Evolutionary conservation across 1,140 invertebrate genomes (phyloP).

Genomic region (Propsilocerus akamusi): DNA sequence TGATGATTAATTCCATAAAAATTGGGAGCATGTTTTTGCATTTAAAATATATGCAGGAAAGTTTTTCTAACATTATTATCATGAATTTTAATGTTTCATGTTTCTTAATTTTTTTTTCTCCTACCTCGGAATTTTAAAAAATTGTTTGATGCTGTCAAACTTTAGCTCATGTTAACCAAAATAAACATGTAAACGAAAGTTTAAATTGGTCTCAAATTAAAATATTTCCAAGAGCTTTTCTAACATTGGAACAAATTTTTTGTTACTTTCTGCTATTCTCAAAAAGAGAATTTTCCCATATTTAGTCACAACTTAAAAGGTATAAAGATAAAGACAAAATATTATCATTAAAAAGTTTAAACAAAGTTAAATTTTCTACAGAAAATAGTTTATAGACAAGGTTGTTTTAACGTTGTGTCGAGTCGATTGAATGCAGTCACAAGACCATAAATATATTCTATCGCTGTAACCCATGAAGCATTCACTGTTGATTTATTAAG

Average conservation of each 20-base stretch:
- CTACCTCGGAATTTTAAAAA: not conserved
- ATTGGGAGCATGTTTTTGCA: slow-evolving; percentile 1
- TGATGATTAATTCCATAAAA: not conserved
- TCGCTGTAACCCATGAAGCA: not conserved
- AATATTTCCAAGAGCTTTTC: no score
- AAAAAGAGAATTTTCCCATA: no score
- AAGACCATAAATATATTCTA: not conserved
- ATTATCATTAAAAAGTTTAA: not conserved
- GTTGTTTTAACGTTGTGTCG: not conserved
- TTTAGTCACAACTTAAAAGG: no score
- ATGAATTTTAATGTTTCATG: no score
- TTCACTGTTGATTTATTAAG: slow-evolving; percentile 1
- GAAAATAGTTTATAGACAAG: not conserved
- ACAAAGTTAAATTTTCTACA: not conserved
- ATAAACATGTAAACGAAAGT: not conserved
- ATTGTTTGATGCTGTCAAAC: not conserved
- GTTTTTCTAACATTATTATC: no score
- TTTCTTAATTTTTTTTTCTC: no score
- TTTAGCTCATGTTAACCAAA: no score
- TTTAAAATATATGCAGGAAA: not conserved
- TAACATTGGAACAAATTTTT: no score
- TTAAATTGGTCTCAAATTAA: no score
- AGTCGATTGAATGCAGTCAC: not conserved
- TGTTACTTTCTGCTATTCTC: no score
- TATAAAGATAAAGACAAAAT: no score